These are phyloP conservation scores for Prochilodus magdalenae DNA, from an alignment of 2,113 vertebrate genomes.

Conservation along the genomic window DNA sequence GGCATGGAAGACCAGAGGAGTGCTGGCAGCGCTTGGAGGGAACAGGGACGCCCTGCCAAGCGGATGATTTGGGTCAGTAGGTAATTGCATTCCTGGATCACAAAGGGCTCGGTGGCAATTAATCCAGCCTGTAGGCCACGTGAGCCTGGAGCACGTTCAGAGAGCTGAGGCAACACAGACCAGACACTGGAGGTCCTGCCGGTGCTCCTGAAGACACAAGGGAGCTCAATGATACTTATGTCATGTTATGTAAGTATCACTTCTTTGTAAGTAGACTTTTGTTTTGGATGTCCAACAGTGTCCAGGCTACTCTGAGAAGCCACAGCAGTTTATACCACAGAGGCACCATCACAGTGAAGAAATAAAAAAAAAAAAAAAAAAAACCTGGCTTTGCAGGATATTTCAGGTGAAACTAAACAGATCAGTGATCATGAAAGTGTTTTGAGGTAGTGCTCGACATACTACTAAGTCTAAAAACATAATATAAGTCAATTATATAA, in stretches of 20 bases:
- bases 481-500: too few species aligned
- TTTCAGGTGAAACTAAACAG: too few species aligned
- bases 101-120: conserved; percentile 70
- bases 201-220: not conserved
- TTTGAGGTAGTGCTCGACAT: too few species aligned
- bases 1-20: conserved; percentile 33
- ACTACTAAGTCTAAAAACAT: too few species aligned
- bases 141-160: conserved; percentile 57
- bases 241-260: too few species aligned
- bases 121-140: conserved; percentile 65
- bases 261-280: too few species aligned
- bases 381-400: too few species aligned
- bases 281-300: not conserved
- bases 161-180: conserved; percentile 27
- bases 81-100: conserved; percentile 74
- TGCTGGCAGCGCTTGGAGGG: conserved; percentile 52
- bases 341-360: too few species aligned
- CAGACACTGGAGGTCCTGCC: not conserved
- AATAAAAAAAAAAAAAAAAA: too few species aligned
- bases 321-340: not conserved
- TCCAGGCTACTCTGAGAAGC: too few species aligned
- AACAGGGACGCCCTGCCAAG: conserved; percentile 63
- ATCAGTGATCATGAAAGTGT: not conserved
- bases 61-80: conserved; percentile 77
- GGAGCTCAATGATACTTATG: not conserved